Evolutionary conservation across 2,888 invertebrate genomes (phyloP).

Genomic region (Rotaria macrura): DNA sequence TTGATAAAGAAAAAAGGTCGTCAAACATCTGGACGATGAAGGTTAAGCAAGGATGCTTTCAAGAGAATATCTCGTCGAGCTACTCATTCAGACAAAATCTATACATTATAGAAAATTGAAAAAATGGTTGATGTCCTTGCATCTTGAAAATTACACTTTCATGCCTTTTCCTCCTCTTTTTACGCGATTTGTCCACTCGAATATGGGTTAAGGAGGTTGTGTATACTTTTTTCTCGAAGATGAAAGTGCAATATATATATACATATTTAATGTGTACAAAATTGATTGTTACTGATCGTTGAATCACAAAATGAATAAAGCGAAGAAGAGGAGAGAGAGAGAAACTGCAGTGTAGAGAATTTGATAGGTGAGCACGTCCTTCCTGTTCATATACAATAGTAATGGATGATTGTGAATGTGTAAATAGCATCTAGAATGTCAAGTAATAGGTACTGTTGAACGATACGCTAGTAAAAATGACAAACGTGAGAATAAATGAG

Average conservation of each 20-base stretch:
- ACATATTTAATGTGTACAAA: background rate
- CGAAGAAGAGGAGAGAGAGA: background rate
- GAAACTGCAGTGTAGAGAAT: background rate
- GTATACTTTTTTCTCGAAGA: background rate
- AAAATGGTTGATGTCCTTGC: background rate
- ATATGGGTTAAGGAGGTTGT: background rate
- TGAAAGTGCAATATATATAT: background rate
- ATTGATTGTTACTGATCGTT: conserved; percentile 15
- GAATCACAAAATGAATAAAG: background rate
- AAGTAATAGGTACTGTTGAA: background rate
- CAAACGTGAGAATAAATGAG: background rate
- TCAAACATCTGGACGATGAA: background rate
- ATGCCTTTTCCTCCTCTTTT: background rate
- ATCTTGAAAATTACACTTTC: background rate
- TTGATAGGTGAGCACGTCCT: conserved; percentile 8
- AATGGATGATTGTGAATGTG: background rate
- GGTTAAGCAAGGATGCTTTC: background rate
- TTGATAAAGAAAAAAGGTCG: background rate
- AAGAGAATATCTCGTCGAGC: background rate
- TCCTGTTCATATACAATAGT: conserved; percentile 1
- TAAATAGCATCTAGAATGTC: conserved; percentile 3
- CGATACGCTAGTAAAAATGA: background rate
- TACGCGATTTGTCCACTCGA: background rate
- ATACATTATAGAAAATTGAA: background rate
- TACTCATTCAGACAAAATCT: background rate